These are phyloP conservation scores for Nothocercus nigrocapillus DNA, from an alignment of 2,113 vertebrate species.

Conservation along the genomic window DNA sequence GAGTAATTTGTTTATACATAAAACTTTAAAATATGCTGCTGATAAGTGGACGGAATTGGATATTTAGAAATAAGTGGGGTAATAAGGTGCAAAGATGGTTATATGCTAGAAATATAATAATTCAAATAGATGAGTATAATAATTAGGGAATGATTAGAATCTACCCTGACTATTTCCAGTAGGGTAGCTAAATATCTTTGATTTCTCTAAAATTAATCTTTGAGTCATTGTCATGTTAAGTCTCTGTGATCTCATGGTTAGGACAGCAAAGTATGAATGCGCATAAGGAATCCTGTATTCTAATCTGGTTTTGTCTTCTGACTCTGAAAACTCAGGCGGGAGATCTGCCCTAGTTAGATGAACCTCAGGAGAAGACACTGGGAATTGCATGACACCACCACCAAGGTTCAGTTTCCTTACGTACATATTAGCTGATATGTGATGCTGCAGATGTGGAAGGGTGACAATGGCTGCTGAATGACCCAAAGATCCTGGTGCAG, in stretches of 20 bases:
- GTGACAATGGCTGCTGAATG: constrained; percentile 69
- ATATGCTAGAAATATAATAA: not conserved
- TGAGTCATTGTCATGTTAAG: too few species aligned
- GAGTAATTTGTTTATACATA: not conserved
- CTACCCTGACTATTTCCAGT: not conserved
- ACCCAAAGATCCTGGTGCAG: constrained; percentile 49
- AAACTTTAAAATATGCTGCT: not conserved
- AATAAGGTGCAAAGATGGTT: not conserved
- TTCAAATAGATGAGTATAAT: not conserved
- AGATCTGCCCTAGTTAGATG: not conserved
- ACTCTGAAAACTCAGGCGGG: not conserved
- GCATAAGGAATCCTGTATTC: rapidly evolving
- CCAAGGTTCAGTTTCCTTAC: not conserved
- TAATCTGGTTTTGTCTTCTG: rapidly evolving
- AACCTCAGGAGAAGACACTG: not conserved
- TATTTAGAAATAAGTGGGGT: not conserved
- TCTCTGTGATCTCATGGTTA: not conserved
- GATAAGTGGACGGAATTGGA: not conserved
- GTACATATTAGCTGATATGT: constrained; percentile 76
- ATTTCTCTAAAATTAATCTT: not conserved
- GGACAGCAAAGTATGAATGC: not conserved
- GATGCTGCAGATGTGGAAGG: constrained; percentile 78
- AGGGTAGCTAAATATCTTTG: too few species aligned
- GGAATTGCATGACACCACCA: rapidly evolving
- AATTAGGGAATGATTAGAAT: not conserved